These are phyloP conservation scores for Odocoileus hemionus DNA, from an alignment of 2,113 vertebrate species.

Conservation along the genomic window DNA sequence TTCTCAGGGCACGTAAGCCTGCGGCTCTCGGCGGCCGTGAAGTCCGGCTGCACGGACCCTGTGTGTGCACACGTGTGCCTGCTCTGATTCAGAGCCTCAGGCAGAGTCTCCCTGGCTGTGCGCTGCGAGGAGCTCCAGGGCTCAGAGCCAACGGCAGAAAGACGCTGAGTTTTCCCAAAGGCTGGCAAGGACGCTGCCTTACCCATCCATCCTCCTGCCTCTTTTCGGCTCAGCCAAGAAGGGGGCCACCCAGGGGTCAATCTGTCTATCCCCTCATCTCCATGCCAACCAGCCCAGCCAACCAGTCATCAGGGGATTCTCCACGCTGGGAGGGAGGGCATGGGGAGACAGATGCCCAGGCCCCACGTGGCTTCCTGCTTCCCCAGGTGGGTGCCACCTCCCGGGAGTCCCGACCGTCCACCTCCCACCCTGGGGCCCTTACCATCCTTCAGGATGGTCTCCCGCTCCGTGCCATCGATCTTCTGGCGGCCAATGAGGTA, in stretches of 20 bases:
- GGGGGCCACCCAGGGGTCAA: slow-evolving; percentile 64
- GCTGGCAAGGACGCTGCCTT: slow-evolving; percentile 36
- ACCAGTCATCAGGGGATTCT: neutral
- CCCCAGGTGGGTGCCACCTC: neutral
- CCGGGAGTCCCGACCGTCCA: fast-evolving
- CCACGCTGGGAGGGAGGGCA: slow-evolving; percentile 16
- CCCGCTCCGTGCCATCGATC: slow-evolving; percentile 92
- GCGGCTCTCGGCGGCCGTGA: fast-evolving
- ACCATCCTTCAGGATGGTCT: slow-evolving; percentile 96
- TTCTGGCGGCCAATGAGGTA: slow-evolving; percentile 97
- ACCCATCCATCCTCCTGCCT: slow-evolving; percentile 64
- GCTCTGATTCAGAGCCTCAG: neutral
- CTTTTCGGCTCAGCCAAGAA: slow-evolving; percentile 61
- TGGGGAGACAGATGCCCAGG: neutral
- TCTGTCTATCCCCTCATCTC: slow-evolving; percentile 69
- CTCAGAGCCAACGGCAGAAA: neutral
- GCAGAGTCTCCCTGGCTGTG: neutral
- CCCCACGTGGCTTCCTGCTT: neutral
- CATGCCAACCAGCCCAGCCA: slow-evolving; percentile 63
- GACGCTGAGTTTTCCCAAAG: slow-evolving; percentile 58
- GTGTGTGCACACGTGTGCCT: neutral
- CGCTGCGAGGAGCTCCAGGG: neutral
- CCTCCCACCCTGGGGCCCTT: neutral
- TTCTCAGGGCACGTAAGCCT: neutral
- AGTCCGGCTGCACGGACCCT: neutral